Conservation (phyloP, 2,888 invertebrate species). For the Panopea generosa region DNA sequence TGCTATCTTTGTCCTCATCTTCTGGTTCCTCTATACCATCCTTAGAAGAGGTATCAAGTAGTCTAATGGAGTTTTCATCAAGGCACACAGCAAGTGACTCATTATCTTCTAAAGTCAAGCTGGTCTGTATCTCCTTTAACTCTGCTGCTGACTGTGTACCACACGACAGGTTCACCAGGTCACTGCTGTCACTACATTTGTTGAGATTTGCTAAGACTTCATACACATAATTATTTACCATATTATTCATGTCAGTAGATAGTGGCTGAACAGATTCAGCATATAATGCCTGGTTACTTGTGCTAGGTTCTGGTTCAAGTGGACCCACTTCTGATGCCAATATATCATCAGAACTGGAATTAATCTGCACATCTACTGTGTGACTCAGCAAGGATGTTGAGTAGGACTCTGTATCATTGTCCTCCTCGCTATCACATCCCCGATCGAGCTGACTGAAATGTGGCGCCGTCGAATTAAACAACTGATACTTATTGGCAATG, state of each 20-base stretch:
- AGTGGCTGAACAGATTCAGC: slow-evolving; percentile 13
- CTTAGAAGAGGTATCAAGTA: slow-evolving; percentile 20
- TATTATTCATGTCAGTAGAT: slow-evolving; percentile 22
- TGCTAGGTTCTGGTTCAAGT: neutral
- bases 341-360: neutral
- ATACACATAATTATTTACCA: slow-evolving; percentile 56
- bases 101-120: slow-evolving; percentile 28
- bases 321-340: neutral
- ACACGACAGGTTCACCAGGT: no score
- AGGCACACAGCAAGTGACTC: slow-evolving; percentile 48
- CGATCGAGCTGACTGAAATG: neutral
- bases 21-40: slow-evolving; percentile 11
- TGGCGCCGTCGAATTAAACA: slow-evolving; percentile 36
- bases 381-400: slow-evolving; percentile 8
- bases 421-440: slow-evolving; percentile 1
- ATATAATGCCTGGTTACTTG: neutral
- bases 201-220: slow-evolving; percentile 31
- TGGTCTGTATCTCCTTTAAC: neutral
- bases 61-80: slow-evolving; percentile 45
- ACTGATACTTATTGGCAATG: slow-evolving; percentile 64
- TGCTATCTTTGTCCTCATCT: slow-evolving; percentile 5
- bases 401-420: slow-evolving; percentile 19
- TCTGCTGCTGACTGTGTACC: no score
- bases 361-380: slow-evolving; percentile 1
- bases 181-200: no score